Base-by-base conservation (phyloP, 2,797 vertebrate species). In the Picus viridis region DNA sequence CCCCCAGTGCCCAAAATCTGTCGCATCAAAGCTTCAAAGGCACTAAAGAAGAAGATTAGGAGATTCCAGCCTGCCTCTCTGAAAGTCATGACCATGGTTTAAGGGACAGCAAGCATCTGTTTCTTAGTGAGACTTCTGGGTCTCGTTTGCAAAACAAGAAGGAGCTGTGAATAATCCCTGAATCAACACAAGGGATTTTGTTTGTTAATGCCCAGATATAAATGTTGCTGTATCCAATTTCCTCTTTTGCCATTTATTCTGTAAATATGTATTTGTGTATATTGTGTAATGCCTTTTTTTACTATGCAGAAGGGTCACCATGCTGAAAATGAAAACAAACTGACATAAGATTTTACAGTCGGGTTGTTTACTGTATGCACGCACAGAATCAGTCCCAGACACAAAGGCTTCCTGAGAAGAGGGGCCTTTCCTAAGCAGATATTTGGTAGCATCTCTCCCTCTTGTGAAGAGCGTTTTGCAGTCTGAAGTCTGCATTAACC, bases 61-160 rank as follows among this genome's bases (percentile, higher is more conserved):
- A 98, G 98, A 90, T 99, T 99, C 97, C 99, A 99, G n/a, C 99
- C 99, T 3, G 97, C 98, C 2, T 97, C 99, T 9, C 96, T 99
- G 91, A 99, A 99, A 97, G 98, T 99, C 96, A 99, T 99, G 98
- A 99, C 99, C 90, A 98, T 98, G 96, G 99, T 99, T 92, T 99
- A 98, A 97, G 36, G 75, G 64, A 77, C 30, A 74, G 13, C 18
- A 56, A 56, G 27, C 32, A 22, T 17, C 47, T 63, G 1, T 89
- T 91, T 86, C 64, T 88, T 87, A 47, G 39, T 63, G 56, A 86
- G 39, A 82, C 20, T 67, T 63, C 51, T 94, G 85, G 58, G 36
- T 96, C 43, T 75, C 10, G 6, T 58, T 70, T 79, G 63, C 75
- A 76, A 85, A 94, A 36, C 51, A 64, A 92, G 89, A 65, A 83